Conservation (phyloP, 2,888 invertebrate species). For the Athalia cordata region DNA sequence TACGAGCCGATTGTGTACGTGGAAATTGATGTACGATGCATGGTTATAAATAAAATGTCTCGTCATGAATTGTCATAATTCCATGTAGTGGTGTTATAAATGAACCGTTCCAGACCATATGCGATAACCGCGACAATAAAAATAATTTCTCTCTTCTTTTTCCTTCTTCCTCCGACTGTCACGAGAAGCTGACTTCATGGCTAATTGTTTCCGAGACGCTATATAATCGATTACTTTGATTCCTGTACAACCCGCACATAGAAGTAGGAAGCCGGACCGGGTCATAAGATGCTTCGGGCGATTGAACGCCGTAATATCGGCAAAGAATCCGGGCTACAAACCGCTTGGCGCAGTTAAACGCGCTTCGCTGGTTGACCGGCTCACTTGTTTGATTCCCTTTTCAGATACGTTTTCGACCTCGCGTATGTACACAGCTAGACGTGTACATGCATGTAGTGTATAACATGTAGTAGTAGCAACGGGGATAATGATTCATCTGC, state of each 20-base stretch:
- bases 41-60: no score
- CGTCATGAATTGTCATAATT: no score
- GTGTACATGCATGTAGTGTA: no score
- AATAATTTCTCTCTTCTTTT: no score
- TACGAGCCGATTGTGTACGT: no score
- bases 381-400: slow-evolving; percentile 20
- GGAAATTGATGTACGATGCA: no score
- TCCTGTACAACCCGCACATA: neutral
- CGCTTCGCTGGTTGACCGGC: slow-evolving; percentile 15
- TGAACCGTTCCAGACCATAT: no score
- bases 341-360: neutral
- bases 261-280: slow-evolving; percentile 4
- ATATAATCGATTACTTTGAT: slow-evolving; percentile 15
- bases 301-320: slow-evolving; percentile 17
- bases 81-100: no score
- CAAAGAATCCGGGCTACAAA: slow-evolving; percentile 7
- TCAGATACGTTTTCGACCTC: neutral
- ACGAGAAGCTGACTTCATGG: slow-evolving; percentile 1
- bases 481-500: no score
- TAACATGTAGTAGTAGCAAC: no score
- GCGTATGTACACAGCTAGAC: no score
- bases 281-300: slow-evolving; percentile 34
- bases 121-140: no score
- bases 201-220: slow-evolving; percentile 28
- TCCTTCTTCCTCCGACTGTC: neutral